Percentiles rank a stretch among this genome's conserved stretches.
Conservation (phyloP, 2,113 vertebrate species). For the Xenopus laevis region DNA sequence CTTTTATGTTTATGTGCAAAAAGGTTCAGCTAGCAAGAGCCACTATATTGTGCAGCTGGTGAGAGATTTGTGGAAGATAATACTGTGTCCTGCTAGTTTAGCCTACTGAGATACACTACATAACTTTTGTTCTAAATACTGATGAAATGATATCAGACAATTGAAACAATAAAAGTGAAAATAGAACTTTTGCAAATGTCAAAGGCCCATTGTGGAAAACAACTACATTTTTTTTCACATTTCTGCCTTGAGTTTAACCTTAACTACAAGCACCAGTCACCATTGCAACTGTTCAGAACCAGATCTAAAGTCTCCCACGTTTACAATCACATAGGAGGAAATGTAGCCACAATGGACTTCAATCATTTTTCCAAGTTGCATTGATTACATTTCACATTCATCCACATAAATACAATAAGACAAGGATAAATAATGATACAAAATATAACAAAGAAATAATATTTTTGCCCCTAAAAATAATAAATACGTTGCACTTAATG, state of each 20-base stretch:
- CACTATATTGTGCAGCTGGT: conserved; percentile 11
- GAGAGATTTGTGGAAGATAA: conserved; percentile 48
- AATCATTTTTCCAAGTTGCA: conserved; percentile 72
- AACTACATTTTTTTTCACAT: conserved; percentile 66
- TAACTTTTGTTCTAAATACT: conserved; percentile 72
- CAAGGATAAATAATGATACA: conserved; percentile 98
- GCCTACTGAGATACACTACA: conserved; percentile 55
- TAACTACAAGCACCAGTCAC: conserved; percentile 55
- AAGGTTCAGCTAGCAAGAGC: background rate
- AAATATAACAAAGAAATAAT: conserved; percentile 55
- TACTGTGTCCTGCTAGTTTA: conserved; percentile 56
- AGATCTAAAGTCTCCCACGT: conserved; percentile 68
- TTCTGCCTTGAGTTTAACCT: conserved; percentile 73
- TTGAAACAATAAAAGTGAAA: conserved; percentile 53
- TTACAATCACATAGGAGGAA: conserved; percentile 78
- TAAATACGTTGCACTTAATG: conserved; percentile 88
- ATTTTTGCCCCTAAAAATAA: conserved; percentile 82
- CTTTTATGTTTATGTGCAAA: conserved; percentile 11
- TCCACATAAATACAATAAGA: conserved; percentile 94
- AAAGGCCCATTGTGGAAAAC: conserved; percentile 56
- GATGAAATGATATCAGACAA: conserved; percentile 61
- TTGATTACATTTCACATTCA: conserved; percentile 81
- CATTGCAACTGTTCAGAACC: conserved; percentile 79
- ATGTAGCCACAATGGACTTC: conserved; percentile 70
- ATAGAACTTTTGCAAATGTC: conserved; percentile 56